Percentiles rank a stretch among this genome's conserved stretches.
phyloP scores from a whole-genome alignment of 2,113 vertebrate species.

The Reinhardtius hippoglossoides region DNA sequence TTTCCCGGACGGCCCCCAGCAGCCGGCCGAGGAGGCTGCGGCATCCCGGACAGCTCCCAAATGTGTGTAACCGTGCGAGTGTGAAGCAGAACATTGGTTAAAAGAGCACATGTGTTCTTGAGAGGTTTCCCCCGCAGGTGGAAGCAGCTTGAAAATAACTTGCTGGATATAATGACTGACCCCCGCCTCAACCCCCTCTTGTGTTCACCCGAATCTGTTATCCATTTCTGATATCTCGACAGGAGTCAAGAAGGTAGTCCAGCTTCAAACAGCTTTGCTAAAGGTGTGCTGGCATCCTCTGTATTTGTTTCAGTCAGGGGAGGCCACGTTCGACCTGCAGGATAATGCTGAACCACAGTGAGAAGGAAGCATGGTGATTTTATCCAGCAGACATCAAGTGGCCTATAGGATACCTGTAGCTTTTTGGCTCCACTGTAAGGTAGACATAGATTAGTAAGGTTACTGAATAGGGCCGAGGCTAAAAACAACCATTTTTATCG shows the following conservation, averaged over 20 bases:
- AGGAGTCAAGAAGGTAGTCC: slow-evolving; percentile 22
- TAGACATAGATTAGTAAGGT: too few species aligned
- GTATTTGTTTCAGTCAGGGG: slow-evolving; percentile 34
- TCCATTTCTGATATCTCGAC: too few species aligned
- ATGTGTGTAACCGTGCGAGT: slow-evolving; percentile 12
- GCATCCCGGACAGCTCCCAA: slow-evolving; percentile 7
- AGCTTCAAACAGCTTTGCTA: slow-evolving; percentile 50
- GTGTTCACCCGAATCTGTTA: slow-evolving; percentile 2
- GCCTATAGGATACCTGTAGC: background rate
- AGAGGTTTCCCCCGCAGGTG: slow-evolving; percentile 13
- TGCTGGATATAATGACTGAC: slow-evolving; percentile 26
- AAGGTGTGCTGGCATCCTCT: slow-evolving; percentile 9
- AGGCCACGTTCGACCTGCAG: slow-evolving; percentile 17
- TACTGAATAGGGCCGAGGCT: too few species aligned
- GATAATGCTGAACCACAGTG: background rate
- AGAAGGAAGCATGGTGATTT: background rate
- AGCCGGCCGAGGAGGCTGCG: background rate
- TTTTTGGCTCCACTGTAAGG: too few species aligned
- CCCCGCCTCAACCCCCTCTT: background rate
- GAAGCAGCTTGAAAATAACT: slow-evolving; percentile 42
- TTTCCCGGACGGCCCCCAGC: slow-evolving; percentile 9
- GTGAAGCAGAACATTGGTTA: slow-evolving; percentile 36
- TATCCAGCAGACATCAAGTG: background rate
- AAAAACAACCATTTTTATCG: too few species aligned
- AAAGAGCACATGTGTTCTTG: slow-evolving; percentile 34